Percentiles rank a stretch among this genome's conserved stretches.
These are phyloP conservation scores for Selenia dentaria DNA, from an alignment of 2,888 invertebrate species.

Conservation along the genomic window DNA sequence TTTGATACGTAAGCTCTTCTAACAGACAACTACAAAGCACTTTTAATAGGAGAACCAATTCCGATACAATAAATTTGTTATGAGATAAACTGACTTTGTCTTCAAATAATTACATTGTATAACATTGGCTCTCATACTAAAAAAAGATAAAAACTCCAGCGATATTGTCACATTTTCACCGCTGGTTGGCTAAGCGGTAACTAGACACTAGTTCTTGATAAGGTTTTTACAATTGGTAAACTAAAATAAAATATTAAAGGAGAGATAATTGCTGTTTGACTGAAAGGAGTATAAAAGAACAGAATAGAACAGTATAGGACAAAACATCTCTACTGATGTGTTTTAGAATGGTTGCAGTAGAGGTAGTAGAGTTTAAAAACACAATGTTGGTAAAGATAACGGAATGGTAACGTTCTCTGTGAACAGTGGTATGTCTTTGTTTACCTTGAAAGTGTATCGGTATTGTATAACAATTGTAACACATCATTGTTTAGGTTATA, in stretches of 20 bases:
- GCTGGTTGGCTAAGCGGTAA: conserved; percentile 76
- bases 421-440: too few species aligned
- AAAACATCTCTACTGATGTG: conserved; percentile 14
- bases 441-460: background rate
- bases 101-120: background rate
- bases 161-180: conserved; percentile 52
- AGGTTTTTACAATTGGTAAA: conserved; percentile 39
- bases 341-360: conserved; percentile 15
- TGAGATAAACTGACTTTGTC: background rate
- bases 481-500: conserved; percentile 7
- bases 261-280: conserved; percentile 35
- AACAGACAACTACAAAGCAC: conserved; percentile 64
- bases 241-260: conserved; percentile 30
- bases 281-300: conserved; percentile 27
- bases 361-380: conserved; percentile 2
- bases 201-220: conserved; percentile 46
- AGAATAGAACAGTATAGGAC: conserved; percentile 9
- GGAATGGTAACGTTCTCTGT: too few species aligned
- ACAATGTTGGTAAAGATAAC: too few species aligned
- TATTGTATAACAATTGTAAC: conserved; percentile 3
- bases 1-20: conserved; percentile 64
- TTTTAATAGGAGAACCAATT: conserved; percentile 48
- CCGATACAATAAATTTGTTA: background rate
- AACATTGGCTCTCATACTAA: conserved; percentile 42
- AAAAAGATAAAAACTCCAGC: conserved; percentile 59